phyloP scores from a whole-genome alignment of 2,113 vertebrate species.

The Colaptes auratus region DNA sequence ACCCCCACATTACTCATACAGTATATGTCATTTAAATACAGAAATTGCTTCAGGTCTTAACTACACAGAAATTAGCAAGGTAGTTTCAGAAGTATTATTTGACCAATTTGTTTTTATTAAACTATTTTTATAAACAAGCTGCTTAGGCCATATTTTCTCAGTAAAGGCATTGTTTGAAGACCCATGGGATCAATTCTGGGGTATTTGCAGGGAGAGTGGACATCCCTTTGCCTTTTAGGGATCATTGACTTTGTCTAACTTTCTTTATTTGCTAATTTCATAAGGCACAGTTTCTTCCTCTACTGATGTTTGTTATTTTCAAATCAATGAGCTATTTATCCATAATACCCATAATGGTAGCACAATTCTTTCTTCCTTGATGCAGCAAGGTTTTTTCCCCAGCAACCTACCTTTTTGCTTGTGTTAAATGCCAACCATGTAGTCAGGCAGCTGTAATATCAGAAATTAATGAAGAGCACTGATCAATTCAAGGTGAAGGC shows the following conservation, averaged over 20 bases:
- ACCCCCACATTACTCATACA: not conserved
- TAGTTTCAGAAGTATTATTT: not conserved
- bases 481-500: not conserved
- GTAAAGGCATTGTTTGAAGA: not conserved
- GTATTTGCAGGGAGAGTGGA: not conserved
- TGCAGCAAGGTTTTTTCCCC: not conserved
- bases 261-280: not conserved
- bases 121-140: not conserved
- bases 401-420: not conserved
- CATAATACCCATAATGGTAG: too few relatives aligned
- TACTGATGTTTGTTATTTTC: not conserved
- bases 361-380: not conserved
- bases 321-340: not conserved
- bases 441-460: not conserved
- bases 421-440: fast-evolving
- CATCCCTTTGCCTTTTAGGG: not conserved
- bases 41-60: slow-evolving; percentile 8
- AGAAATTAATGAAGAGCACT: not conserved
- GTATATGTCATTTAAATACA: slow-evolving; percentile 4
- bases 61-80: not conserved
- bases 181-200: not conserved
- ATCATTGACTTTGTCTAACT: not conserved
- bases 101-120: not conserved
- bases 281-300: not conserved
- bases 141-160: not conserved